Evolutionary conservation across 2,888 invertebrate species (phyloP).

Genomic region (Pecten maximus): DNA sequence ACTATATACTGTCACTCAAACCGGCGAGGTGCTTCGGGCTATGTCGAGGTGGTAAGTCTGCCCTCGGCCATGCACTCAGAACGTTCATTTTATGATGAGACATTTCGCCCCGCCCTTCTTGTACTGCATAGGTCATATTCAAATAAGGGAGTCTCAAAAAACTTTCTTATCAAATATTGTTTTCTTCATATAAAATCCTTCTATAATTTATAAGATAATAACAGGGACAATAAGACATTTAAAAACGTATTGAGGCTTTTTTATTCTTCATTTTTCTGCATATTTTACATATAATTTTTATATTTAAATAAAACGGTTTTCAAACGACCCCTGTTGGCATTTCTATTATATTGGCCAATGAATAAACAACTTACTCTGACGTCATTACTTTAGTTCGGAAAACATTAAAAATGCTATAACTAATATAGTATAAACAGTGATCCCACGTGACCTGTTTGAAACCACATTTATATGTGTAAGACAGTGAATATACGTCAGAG

Average conservation of each 20-base stretch:
- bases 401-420: background rate
- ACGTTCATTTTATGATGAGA: conserved; percentile 4
- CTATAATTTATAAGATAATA: background rate
- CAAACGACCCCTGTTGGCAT: background rate
- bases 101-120: conserved; percentile 12
- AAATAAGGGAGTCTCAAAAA: background rate
- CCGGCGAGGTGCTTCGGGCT: background rate
- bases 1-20: conserved; percentile 25
- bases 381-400: background rate
- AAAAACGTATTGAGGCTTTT: too few relatives aligned
- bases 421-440: background rate
- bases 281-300: too few relatives aligned
- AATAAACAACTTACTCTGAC: background rate
- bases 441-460: background rate
- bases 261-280: too few relatives aligned
- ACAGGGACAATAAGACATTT: background rate
- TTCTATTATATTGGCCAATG: background rate
- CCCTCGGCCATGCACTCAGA: background rate
- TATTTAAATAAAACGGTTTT: background rate
- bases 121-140: background rate
- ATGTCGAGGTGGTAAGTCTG: conserved; percentile 29
- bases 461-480: background rate
- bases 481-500: background rate
- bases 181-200: background rate
- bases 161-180: background rate